Conservation (phyloP, 2,797 vertebrate species). For the Chelonia mydas region DNA sequence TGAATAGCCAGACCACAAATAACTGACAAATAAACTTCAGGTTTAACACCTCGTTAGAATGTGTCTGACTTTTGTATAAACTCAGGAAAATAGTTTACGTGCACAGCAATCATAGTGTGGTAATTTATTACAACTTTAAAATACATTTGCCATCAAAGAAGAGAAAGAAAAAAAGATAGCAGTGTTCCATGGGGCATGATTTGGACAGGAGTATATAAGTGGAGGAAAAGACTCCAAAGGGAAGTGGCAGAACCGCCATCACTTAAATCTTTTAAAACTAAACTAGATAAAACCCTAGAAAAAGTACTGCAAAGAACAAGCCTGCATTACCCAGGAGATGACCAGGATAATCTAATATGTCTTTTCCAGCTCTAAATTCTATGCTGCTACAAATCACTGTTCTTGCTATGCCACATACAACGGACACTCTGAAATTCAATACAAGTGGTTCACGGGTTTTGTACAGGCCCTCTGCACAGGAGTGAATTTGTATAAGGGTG, state of each 20-base stretch:
- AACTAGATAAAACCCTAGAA: not conserved
- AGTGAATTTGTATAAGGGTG: not conserved
- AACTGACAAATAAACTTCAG: not conserved
- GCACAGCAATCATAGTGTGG: not conserved
- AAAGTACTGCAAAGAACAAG: not conserved
- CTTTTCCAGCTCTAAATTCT: not conserved
- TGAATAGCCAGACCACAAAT: not conserved
- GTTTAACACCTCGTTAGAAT: not conserved
- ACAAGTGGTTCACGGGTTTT: not conserved
- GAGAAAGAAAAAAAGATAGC: not conserved
- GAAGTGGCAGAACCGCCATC: not conserved
- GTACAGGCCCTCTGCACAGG: too few species aligned
- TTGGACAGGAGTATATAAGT: not conserved
- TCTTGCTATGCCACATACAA: not conserved
- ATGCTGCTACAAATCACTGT: not conserved
- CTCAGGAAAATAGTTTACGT: not conserved
- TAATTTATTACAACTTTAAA: not conserved
- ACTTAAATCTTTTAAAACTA: not conserved
- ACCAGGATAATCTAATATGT: not conserved
- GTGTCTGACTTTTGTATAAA: not conserved
- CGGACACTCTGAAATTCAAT: not conserved
- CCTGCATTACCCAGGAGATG: not conserved
- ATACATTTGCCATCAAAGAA: not conserved
- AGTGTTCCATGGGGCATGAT: not conserved
- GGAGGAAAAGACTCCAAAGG: not conserved